A percentile compares a stretch with the other conserved stretches of the same genome.
Conservation (phyloP, 1,140 invertebrate genomes). For the Ips typographus region DNA sequence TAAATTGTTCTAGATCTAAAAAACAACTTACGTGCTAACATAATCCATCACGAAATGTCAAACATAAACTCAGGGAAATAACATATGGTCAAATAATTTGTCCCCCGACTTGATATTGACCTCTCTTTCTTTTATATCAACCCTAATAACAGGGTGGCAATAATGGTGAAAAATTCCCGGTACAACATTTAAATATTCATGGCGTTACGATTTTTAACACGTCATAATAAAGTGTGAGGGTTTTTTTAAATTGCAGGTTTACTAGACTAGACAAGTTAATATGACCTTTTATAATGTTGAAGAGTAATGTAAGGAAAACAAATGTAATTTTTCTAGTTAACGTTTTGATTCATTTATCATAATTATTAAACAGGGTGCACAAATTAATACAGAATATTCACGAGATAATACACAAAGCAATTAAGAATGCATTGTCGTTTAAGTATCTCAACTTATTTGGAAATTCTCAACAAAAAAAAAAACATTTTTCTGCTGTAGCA, state of each 20-base stretch:
- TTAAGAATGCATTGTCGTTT: no score
- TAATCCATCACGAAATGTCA: slow-evolving; percentile 1
- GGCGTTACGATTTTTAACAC: background rate
- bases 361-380: no score
- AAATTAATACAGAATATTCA: no score
- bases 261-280: background rate
- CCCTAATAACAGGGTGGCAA: slow-evolving; percentile 3
- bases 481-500: no score
- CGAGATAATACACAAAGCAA: no score
- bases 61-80: background rate
- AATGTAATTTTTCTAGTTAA: no score
- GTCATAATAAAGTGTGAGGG: background rate
- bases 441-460: no score
- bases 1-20: no score
- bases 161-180: slow-evolving; percentile 1
- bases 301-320: no score
- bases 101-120: background rate
- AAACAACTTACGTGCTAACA: background rate
- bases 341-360: no score
- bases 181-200: slow-evolving; percentile 1
- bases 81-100: slow-evolving; percentile 5
- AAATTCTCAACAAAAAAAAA: no score
- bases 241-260: background rate
- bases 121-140: slow-evolving; percentile 6
- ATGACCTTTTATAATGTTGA: no score